phyloP scores from a whole-genome alignment of 2,888 invertebrate genomes.

The Ochropleura plecta region DNA sequence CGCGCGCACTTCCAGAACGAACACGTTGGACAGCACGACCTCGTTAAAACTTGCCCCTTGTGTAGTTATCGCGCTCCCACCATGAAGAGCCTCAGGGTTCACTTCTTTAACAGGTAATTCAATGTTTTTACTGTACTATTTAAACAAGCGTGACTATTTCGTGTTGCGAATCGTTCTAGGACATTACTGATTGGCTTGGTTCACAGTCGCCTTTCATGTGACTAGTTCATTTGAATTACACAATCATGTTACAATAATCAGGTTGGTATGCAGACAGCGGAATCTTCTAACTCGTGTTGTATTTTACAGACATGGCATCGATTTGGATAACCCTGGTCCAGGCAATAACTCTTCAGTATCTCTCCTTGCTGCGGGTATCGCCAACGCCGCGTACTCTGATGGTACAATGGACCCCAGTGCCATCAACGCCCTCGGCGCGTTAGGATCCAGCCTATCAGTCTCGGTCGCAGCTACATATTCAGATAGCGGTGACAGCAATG shows the following conservation, averaged over 20 bases:
- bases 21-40: slow-evolving; percentile 97
- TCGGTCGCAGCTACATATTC: slow-evolving; percentile 94
- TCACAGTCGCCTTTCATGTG: slow-evolving; percentile 30
- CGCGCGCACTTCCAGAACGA: slow-evolving; percentile 98
- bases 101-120: slow-evolving; percentile 95
- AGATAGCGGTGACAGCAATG: slow-evolving; percentile 96
- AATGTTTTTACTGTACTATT: slow-evolving; percentile 25
- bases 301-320: slow-evolving; percentile 94
- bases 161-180: slow-evolving; percentile 55
- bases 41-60: slow-evolving; percentile 97
- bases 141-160: slow-evolving; percentile 47
- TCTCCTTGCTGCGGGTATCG: slow-evolving; percentile 92
- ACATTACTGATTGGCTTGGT: slow-evolving; percentile 51
- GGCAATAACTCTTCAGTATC: slow-evolving; percentile 94
- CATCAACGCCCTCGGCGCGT: slow-evolving; percentile 88
- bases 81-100: slow-evolving; percentile 97
- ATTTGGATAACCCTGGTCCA: slow-evolving; percentile 96
- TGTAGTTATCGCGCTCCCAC: slow-evolving; percentile 97
- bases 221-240: slow-evolving; percentile 17
- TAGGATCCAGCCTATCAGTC: slow-evolving; percentile 92
- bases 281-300: slow-evolving; percentile 11
- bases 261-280: too few species aligned
- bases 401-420: slow-evolving; percentile 89
- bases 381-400: slow-evolving; percentile 91
- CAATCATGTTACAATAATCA: background rate